Conservation (phyloP, 1,140 invertebrate species). For the Cotesia typhae region DNA sequence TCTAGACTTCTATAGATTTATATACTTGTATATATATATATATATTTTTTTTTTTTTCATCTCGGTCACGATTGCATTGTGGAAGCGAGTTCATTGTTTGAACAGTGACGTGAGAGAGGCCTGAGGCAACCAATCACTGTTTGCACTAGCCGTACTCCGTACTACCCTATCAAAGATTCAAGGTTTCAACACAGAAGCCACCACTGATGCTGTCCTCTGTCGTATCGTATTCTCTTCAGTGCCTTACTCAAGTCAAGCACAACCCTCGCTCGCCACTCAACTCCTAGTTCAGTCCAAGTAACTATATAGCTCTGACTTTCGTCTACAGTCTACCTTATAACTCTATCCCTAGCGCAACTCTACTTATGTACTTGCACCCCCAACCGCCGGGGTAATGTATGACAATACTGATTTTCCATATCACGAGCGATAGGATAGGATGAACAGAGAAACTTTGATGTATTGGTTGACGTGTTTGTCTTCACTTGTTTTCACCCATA, state of each 20-base stretch:
- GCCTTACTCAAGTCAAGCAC: background rate
- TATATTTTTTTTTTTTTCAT: conserved; percentile 56
- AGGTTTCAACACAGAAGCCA: conserved; percentile 18
- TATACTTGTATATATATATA: conserved; percentile 42
- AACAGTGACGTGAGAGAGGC: conserved; percentile 48
- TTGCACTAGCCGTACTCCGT: conserved; percentile 29
- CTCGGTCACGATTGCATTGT: conserved; percentile 56
- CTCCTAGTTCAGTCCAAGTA: too few species aligned
- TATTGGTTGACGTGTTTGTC: too few species aligned
- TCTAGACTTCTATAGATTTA: background rate
- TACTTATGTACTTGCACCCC: conserved; percentile 1
- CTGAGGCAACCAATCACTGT: conserved; percentile 38
- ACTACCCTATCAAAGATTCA: conserved; percentile 37
- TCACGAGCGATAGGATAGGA: too few species aligned
- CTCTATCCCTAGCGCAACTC: too few species aligned
- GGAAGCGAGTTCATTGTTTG: conserved; percentile 55
- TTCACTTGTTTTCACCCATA: too few species aligned
- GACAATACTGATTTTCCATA: too few species aligned
- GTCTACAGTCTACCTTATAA: too few species aligned
- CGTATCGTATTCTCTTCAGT: background rate
- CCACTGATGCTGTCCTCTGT: conserved; percentile 6
- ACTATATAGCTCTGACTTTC: too few species aligned
- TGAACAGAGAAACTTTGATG: too few species aligned
- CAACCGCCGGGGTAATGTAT: too few species aligned
- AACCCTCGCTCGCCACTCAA: background rate